phyloP scores from a whole-genome alignment of 1,140 invertebrate species.

The Nomia melanderi region DNA sequence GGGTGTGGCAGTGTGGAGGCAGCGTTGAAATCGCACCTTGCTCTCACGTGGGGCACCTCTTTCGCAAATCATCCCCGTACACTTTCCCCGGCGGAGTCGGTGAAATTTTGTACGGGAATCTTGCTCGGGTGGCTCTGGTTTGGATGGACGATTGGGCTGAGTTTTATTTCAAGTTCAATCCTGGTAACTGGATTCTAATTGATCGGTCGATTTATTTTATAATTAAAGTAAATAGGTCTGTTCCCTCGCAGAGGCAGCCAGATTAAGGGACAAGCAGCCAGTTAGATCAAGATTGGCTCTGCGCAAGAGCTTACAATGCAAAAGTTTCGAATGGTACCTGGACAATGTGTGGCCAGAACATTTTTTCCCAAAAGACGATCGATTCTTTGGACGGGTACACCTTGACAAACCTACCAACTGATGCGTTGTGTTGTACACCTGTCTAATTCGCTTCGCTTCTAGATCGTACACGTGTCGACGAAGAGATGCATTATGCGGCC shows the following conservation, averaged over 20 bases:
- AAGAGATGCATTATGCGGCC: slow-evolving; percentile 85
- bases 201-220: slow-evolving; percentile 8
- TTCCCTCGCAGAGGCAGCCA: slow-evolving; percentile 82
- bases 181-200: slow-evolving; percentile 73
- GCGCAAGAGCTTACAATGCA: slow-evolving; percentile 90
- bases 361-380: slow-evolving; percentile 91
- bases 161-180: slow-evolving; percentile 93
- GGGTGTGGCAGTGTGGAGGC: slow-evolving; percentile 99
- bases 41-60: slow-evolving; percentile 98
- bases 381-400: slow-evolving; percentile 90
- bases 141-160: slow-evolving; percentile 98
- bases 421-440: background rate
- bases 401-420: background rate
- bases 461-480: slow-evolving; percentile 81
- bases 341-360: slow-evolving; percentile 95
- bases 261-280: slow-evolving; percentile 84
- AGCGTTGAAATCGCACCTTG: slow-evolving; percentile 96
- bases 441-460: background rate
- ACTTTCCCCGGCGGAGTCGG: slow-evolving; percentile 94
- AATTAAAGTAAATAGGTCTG: no score
- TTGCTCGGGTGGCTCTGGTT: slow-evolving; percentile 92
- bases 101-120: slow-evolving; percentile 93
- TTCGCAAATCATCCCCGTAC: slow-evolving; percentile 96
- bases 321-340: slow-evolving; percentile 97
- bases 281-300: slow-evolving; percentile 88